Evolutionary conservation across 1,140 invertebrate species (phyloP).

Genomic region (Frieseomelitta varia): DNA sequence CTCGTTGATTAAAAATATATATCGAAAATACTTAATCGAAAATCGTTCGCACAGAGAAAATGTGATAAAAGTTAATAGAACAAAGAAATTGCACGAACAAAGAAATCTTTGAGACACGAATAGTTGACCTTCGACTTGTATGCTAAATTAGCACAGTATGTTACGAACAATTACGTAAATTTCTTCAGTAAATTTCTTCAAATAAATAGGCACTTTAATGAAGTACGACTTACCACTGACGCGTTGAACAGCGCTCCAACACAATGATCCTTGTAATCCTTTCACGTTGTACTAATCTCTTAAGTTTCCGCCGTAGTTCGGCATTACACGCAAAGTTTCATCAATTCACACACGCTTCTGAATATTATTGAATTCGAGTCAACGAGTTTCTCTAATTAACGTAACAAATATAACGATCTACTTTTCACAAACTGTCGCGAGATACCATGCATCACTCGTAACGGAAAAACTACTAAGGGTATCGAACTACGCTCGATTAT

Average conservation of each 20-base stretch:
- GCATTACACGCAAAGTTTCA: slow-evolving; percentile 34
- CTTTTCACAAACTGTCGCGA: no score
- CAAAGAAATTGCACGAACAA: not conserved
- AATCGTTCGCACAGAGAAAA: not conserved
- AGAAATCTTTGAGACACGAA: not conserved
- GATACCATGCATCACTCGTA: not conserved
- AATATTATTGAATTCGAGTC: slow-evolving; percentile 5
- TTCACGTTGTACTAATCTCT: slow-evolving; percentile 25
- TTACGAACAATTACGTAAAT: not conserved
- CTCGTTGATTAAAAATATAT: not conserved
- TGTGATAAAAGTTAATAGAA: not conserved
- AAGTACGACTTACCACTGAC: not conserved
- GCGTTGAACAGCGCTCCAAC: not conserved
- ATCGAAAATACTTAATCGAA: no score
- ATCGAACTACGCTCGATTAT: not conserved
- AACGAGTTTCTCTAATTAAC: not conserved
- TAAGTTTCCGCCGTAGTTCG: slow-evolving; percentile 21
- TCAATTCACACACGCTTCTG: slow-evolving; percentile 18
- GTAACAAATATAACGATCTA: not conserved
- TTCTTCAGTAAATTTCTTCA: no score
- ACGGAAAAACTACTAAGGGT: not conserved
- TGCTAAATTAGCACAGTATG: not conserved
- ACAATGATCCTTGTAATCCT: slow-evolving; percentile 46
- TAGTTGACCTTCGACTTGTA: not conserved
- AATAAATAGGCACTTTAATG: not conserved